Percentiles rank a stretch among this genome's conserved stretches.
Conservation (phyloP, 1,140 invertebrate genomes). For the Acyrthosiphon pisum region DNA sequence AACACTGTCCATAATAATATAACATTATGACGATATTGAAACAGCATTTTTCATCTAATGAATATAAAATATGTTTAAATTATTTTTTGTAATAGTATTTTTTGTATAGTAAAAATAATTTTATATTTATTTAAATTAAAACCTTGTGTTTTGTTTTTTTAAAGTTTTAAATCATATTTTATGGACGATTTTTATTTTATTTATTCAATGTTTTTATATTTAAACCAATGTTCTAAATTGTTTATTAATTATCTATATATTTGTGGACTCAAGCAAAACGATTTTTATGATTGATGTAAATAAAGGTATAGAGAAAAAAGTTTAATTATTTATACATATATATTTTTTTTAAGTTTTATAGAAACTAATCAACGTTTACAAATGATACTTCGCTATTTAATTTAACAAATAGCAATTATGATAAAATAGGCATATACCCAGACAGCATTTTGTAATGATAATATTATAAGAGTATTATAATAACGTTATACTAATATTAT, state of each 20-base stretch:
- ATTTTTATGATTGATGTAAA: no score
- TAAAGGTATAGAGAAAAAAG: no score
- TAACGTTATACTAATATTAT: no score
- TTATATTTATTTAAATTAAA: background rate
- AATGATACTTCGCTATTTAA: no score
- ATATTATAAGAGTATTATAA: no score
- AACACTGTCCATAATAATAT: background rate
- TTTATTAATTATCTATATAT: background rate
- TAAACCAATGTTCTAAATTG: background rate
- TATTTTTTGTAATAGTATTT: background rate
- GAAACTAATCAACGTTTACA: no score
- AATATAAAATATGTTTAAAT: background rate
- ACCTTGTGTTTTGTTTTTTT: background rate
- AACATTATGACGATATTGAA: background rate
- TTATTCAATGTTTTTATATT: no score
- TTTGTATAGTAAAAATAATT: background rate
- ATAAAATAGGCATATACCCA: background rate
- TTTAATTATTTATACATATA: no score
- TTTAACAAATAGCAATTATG: background rate
- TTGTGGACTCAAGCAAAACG: background rate
- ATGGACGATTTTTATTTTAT: background rate
- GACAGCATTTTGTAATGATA: no score
- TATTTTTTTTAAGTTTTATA: background rate
- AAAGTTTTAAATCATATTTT: background rate
- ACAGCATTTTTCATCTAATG: background rate